These are phyloP conservation scores for Lycaena phlaeas DNA, from an alignment of 2,888 invertebrate genomes.

Conservation along the genomic window DNA sequence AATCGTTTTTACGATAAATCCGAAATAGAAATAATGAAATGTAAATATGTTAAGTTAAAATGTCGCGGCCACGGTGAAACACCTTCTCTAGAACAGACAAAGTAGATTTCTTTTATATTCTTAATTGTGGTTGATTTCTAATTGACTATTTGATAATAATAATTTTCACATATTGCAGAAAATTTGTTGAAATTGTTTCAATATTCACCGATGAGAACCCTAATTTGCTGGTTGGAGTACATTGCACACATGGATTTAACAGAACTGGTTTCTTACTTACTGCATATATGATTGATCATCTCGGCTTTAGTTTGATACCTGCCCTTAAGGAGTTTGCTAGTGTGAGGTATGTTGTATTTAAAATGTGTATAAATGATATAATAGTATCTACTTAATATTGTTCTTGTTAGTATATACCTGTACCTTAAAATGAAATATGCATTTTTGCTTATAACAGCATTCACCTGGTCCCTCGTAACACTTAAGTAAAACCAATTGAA, in stretches of 20 bases:
- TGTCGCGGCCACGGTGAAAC: slow-evolving; percentile 95
- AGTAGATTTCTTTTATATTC: slow-evolving; percentile 29
- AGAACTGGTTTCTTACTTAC: slow-evolving; percentile 96
- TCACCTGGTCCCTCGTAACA: too few relatives aligned
- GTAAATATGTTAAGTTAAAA: slow-evolving; percentile 89
- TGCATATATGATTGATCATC: slow-evolving; percentile 89
- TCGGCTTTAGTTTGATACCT: slow-evolving; percentile 88
- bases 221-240: slow-evolving; percentile 84
- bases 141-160: too few relatives aligned
- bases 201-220: slow-evolving; percentile 87
- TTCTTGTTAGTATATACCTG: too few relatives aligned
- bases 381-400: too few relatives aligned
- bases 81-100: slow-evolving; percentile 88
- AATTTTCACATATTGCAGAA: slow-evolving; percentile 31
- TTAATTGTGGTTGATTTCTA: neutral
- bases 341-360: slow-evolving; percentile 59
- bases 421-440: too few relatives aligned
- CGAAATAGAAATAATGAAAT: slow-evolving; percentile 82
- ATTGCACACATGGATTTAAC: slow-evolving; percentile 99
- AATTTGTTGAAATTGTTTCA: slow-evolving; percentile 87
- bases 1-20: slow-evolving; percentile 90
- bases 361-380: too few relatives aligned
- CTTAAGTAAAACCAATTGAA: too few relatives aligned
- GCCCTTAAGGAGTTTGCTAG: slow-evolving; percentile 85
- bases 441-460: too few relatives aligned